These are phyloP conservation scores for Campylorhamphus procurvoides DNA, from an alignment of 2,113 vertebrate genomes.

Conservation along the genomic window DNA sequence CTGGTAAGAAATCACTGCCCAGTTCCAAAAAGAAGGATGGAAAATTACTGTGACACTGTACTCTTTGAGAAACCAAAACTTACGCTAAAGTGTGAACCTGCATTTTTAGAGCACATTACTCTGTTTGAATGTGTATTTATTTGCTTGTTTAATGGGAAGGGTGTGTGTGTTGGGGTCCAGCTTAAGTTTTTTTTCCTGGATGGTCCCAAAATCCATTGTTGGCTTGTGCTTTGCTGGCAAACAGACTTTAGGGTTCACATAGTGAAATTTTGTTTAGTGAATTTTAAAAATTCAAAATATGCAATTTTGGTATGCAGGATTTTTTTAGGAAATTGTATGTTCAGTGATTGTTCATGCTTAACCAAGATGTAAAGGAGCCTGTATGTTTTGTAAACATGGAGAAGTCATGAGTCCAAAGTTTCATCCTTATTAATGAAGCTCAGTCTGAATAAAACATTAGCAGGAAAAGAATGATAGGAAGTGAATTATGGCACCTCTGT, in stretches of 20 bases:
- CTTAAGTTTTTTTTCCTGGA: not conserved
- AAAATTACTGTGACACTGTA: not conserved
- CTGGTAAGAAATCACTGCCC: conserved; percentile 8
- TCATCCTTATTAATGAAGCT: conserved; percentile 65
- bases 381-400: conserved; percentile 72
- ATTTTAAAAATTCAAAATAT: conserved; percentile 63
- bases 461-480: conserved; percentile 51
- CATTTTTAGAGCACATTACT: conserved; percentile 33
- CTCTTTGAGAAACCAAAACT: conserved; percentile 4
- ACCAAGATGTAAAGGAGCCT: conserved; percentile 49
- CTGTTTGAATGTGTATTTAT: conserved; percentile 25
- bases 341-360: conserved; percentile 39
- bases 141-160: conserved; percentile 28
- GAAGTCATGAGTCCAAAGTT: conserved; percentile 68
- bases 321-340: conserved; percentile 49
- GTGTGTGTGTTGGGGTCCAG: not conserved
- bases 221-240: conserved; percentile 57
- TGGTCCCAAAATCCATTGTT: conserved; percentile 9
- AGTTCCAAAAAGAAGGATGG: not conserved
- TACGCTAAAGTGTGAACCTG: not conserved
- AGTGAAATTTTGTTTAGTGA: conserved; percentile 38
- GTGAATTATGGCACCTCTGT: conserved; percentile 9
- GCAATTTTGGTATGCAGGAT: conserved; percentile 35
- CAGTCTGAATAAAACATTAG: conserved; percentile 58
- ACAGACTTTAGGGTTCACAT: conserved; percentile 54